Base-by-base conservation (phyloP, 2,113 vertebrate genomes). In the Etheostoma cragini region DNA sequence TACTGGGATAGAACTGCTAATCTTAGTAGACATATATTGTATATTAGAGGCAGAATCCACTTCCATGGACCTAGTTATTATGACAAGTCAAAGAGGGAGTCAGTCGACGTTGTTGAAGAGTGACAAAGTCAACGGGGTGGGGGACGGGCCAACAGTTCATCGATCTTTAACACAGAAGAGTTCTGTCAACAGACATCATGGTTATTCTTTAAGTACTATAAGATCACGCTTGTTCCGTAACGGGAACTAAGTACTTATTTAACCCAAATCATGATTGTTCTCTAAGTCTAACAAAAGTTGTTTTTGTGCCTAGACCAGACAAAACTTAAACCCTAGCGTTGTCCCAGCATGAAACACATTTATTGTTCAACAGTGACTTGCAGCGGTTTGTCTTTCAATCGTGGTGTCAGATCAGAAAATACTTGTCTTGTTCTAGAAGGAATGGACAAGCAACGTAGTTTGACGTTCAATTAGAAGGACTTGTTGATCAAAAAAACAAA, bases 41-140 rank as follows among this genome's bases (percentile, higher is more conserved):
- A 53, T 61, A 13, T 76, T 49, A 47, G 60, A 19, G n/a, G 26
- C 22, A 12, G 11, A 24, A 24, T 8, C 13, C 21, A 56, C 5
- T 12, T 2, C 1, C 35, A 21, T 3, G 1, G 52, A 0, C 0
- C 8, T 26, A 22, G 52, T 42, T 2, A 12, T 56, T n/a, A 6
- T 24, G 8, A 24, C 1, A 1, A 42, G 33, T 14, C 16, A 57
- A 46, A 15, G 35, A 56, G 50, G 52, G 22, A 45, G 14, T 26
- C 68, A 26, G 35, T 5, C 2, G 33, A 52, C 0, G 15, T 6
- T 6, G 3, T 24, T 42, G 17, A 42, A 68, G 49, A 35, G 19
- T 19, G 3, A 52, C 49, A 15, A 53, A 57, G 35, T 47, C 22
- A 8, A 47, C 4, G 5, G n/a, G 11, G n/a, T 54, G 33, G 19